Base-by-base conservation (phyloP, 2,888 invertebrate species). In the Watsonalla cultraria region DNA sequence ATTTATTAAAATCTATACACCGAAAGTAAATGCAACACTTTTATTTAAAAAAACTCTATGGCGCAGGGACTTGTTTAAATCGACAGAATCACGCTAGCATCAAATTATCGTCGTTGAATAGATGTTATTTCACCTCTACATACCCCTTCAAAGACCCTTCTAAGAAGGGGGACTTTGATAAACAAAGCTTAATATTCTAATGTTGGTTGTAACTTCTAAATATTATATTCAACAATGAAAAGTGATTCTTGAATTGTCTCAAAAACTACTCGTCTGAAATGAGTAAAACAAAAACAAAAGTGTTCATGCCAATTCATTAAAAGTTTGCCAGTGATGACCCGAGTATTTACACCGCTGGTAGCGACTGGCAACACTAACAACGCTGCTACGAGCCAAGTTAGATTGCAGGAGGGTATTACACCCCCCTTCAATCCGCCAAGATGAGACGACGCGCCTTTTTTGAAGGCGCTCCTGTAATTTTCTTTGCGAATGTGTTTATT, bases 321-420 rank as follows among this genome's bases (percentile, higher is more conserved):
- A 86, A 86, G 70, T 86, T 86, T 74, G 64, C 60, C 70, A 63
- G 64, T 76, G 82, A 80, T 74, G 79, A 76, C 72, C 76, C 74
- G 72, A 69, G 74, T 78, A 79, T 80, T 79, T 78, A 74, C 74
- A 66, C 72, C 66, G 66, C 42, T 72, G 66, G 66, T 59, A 64
- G 63, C 59, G 61, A 67, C 73, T 75, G 77, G 78, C 77, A 78
- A 72, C 79, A 81, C 78, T 80, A 75, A 81, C 76, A 74, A 69
- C 62, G 69, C 75, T 80, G 74, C 78, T 84, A 86, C 82, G 86
- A 80, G 78, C 80, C 76, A 80, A 86, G 76, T 86, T 86, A 85
- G 86, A 86, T 85, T 86, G 84, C 78, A 68, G 70, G 75, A 65
- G 71, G 68, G 73, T 64, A 72, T 78, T 72, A 70, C 68, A 66